These are phyloP conservation scores for Phortica variegata DNA, from an alignment of 1,140 invertebrate genomes.

Conservation along the genomic window DNA sequence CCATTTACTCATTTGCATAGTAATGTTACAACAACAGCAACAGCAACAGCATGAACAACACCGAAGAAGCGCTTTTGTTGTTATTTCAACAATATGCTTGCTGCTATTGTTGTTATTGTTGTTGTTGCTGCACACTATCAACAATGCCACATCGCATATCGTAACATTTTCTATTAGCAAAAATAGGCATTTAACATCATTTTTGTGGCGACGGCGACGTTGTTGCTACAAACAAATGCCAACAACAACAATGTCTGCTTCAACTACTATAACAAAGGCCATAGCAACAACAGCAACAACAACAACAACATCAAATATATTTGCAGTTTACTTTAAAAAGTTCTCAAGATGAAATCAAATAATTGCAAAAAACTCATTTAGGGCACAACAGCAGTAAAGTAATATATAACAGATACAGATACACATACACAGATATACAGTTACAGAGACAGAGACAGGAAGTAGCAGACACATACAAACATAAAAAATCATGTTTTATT, in stretches of 20 bases:
- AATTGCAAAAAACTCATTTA: slow-evolving; percentile 53
- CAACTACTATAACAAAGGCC: neutral
- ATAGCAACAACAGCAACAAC: neutral
- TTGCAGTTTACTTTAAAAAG: slow-evolving; percentile 18
- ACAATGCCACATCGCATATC: slow-evolving; percentile 30
- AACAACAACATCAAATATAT: slow-evolving; percentile 15
- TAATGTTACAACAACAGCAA: slow-evolving; percentile 38
- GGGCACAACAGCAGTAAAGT: slow-evolving; percentile 38
- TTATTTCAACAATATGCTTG: slow-evolving; percentile 1
- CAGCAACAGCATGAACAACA: neutral
- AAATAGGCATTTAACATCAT: neutral
- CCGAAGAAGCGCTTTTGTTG: slow-evolving; percentile 19
- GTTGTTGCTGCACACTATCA: slow-evolving; percentile 44
- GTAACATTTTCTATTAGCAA: slow-evolving; percentile 39
- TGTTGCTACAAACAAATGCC: slow-evolving; percentile 15
- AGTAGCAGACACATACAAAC: too few species aligned
- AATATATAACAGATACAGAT: too few species aligned
- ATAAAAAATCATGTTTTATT: too few species aligned
- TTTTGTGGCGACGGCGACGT: slow-evolving; percentile 19
- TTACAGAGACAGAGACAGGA: too few species aligned
- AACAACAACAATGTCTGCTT: slow-evolving; percentile 2
- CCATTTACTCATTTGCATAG: slow-evolving; percentile 48
- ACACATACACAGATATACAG: too few species aligned
- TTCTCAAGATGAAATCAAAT: slow-evolving; percentile 53
- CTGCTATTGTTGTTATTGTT: slow-evolving; percentile 3